Conservation (phyloP, 37 sponge, comb jelly and placozoan genomes). For the Halichondria panicea region DNA sequence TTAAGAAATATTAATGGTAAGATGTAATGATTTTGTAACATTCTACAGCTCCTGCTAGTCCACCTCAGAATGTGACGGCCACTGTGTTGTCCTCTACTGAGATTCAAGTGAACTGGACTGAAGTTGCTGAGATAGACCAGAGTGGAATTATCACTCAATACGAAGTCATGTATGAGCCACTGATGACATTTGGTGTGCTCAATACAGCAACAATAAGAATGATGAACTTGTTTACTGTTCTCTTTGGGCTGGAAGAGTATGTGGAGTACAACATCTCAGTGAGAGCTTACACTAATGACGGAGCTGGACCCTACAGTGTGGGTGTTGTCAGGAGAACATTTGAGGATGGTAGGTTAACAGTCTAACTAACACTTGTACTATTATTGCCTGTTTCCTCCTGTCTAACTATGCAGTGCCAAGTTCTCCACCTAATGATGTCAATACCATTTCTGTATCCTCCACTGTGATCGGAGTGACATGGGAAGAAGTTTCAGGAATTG, state of each 20-base stretch:
- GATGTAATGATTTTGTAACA: not conserved
- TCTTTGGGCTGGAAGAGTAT: not conserved
- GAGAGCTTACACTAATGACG: conserved; percentile 21
- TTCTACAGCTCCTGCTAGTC: conserved; percentile 9
- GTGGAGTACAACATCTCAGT: conserved; percentile 14
- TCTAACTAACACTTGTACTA: not conserved
- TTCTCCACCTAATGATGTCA: conserved; percentile 8
- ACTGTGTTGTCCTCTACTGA: not conserved
- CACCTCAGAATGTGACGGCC: conserved; percentile 8
- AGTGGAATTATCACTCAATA: conserved; percentile 31
- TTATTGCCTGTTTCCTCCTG: not conserved
- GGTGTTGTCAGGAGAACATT: conserved; percentile 1
- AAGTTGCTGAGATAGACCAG: not conserved
- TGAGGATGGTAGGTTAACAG: not conserved
- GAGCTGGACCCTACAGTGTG: conserved; percentile 22
- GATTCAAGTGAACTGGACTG: not conserved
- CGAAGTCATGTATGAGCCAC: conserved; percentile 20
- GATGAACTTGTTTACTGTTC: not conserved
- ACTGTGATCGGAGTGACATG: conserved; percentile 14
- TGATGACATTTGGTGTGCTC: not conserved
- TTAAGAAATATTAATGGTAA: not conserved
- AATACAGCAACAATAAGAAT: not conserved
- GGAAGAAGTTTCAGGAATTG: conserved; percentile 10
- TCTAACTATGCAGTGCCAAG: conserved; percentile 4
- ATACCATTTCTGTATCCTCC: not conserved